phyloP scores from a whole-genome alignment of 2,888 invertebrate species.

The Athripsodes cinereus region DNA sequence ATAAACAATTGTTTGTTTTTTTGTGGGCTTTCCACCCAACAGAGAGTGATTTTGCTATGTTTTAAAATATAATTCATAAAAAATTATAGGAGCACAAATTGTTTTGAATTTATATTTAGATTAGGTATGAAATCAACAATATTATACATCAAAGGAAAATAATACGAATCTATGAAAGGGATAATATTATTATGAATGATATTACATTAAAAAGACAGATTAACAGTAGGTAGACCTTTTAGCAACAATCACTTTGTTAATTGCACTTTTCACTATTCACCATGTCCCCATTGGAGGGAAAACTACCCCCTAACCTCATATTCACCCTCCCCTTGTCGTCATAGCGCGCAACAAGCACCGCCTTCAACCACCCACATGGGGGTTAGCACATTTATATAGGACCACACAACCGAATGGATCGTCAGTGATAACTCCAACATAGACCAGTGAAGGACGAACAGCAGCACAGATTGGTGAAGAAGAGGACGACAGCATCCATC shows the following conservation, averaged over 20 bases:
- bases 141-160: no score
- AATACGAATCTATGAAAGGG: no score
- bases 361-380: constrained; percentile 1
- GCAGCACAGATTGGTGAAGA: background rate
- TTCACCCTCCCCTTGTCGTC: background rate
- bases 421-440: background rate
- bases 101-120: no score
- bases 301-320: background rate
- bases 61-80: no score
- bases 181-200: no score
- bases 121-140: no score
- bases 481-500: background rate
- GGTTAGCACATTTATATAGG: background rate
- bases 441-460: background rate
- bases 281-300: background rate
- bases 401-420: background rate
- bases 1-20: no score
- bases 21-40: no score
- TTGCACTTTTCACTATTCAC: background rate
- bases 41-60: no score
- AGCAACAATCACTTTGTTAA: background rate
- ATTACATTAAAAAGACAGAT: background rate
- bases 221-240: background rate
- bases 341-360: background rate
- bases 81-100: no score